Percentiles rank a stretch among this genome's conserved stretches.
These are phyloP conservation scores for Heteronetta atricapilla DNA, from an alignment of 2,113 vertebrate genomes.

Conservation along the genomic window DNA sequence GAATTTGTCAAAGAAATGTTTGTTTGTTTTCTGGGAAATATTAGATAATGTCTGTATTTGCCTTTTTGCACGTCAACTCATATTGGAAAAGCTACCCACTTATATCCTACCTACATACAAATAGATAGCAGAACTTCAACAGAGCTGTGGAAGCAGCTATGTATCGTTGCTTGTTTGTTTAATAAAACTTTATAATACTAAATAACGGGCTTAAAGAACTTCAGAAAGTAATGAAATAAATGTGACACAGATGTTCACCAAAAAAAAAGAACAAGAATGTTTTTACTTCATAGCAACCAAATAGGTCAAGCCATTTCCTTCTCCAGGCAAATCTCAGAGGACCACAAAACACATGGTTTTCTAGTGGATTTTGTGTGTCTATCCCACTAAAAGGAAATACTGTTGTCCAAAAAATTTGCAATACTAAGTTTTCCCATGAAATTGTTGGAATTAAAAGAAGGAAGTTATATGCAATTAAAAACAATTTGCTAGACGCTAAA, in stretches of 20 bases:
- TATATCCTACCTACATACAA: neutral
- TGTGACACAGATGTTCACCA: constrained; percentile 77
- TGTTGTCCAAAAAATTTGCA: constrained; percentile 69
- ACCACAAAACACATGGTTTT: constrained; percentile 71
- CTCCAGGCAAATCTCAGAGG: constrained; percentile 77
- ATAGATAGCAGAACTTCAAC: neutral
- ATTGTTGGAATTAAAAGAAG: constrained; percentile 47
- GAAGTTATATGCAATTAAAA: constrained; percentile 54
- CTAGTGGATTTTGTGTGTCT: constrained; percentile 61
- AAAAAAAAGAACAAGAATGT: constrained; percentile 75
- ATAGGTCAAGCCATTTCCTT: constrained; percentile 83
- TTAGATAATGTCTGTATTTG: neutral
- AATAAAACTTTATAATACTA: constrained; percentile 58
- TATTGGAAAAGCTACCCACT: neutral
- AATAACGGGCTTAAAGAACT: constrained; percentile 70
- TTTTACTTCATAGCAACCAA: constrained; percentile 83
- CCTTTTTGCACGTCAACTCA: constrained; percentile 5
- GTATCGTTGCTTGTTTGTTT: constrained; percentile 20
- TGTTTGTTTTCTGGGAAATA: neutral
- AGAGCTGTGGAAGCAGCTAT: neutral
- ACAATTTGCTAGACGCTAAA: neutral
- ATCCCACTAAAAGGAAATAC: constrained; percentile 72
- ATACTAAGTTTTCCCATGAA: constrained; percentile 72
- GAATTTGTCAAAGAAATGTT: neutral
- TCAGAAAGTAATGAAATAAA: constrained; percentile 77